Base-by-base conservation (phyloP, 2,888 invertebrate genomes). In the Anoplius nigerrimus region DNA sequence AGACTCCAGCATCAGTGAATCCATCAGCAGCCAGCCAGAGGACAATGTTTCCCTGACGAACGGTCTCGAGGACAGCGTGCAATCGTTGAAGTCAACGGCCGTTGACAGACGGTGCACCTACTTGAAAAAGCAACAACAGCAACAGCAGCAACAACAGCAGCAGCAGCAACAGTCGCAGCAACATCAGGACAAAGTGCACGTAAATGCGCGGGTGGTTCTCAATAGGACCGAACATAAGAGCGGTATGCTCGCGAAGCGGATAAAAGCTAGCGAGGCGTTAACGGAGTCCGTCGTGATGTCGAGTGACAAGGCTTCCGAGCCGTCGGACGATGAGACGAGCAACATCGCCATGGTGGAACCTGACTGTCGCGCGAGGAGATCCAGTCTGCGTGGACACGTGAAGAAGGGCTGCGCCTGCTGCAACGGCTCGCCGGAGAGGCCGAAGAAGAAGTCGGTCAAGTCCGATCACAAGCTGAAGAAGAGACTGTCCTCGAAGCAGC, bases 341-440 rank as follows among this genome's bases (percentile, higher is more conserved):
- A 83, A 84, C 65, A 78, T 82, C 43, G 73, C 84, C 2, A 65
- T 82, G 52, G 71, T 81, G 20, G 87, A 84, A 43, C 79, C 85
- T 0, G 86, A 87, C 61, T 85, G 87, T 57, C 81, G 84, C 0
- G 87, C 88, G 0, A 80, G 88, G 16, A 71, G 88, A 18, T 88
- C 90, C 84, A 77, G 91, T 87, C 89, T 89, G 0, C 88, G 92
- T 0, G 92, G 92, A 6, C 91, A 92, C 11, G 92, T 92, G 0
- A 92, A 92, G 76, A 90, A 92, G 51, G 91, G 91, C 59, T 93
- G 93, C 81, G 91, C 91, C 43, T 93, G 93, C 84, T 93, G 93
- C 85, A 91, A 89, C 82, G 92, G 92, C 6, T 90, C 90, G 0
- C 90, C 92, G 0, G 90, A 91, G 2, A 90, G 92, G 8, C 89